These are phyloP conservation scores for Triplophysa bombifrons DNA, from an alignment of 2,797 vertebrate species.

Conservation along the genomic window DNA sequence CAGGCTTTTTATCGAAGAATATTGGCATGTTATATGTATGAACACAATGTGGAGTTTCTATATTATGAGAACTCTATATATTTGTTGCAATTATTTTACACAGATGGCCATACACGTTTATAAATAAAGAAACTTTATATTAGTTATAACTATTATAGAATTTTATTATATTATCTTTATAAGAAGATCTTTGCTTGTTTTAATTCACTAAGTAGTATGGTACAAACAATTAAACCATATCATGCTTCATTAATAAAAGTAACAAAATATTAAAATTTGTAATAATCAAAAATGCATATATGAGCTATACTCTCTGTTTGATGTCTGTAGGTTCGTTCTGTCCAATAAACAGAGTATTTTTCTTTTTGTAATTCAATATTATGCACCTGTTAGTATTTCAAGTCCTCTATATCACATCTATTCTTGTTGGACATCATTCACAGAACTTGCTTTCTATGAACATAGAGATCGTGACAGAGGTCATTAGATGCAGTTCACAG, in stretches of 20 bases:
- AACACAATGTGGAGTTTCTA: background rate
- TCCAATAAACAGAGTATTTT: background rate
- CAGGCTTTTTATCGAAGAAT: background rate
- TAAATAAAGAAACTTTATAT: no score
- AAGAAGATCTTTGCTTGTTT: background rate
- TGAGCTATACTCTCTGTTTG: background rate
- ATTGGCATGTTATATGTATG: background rate
- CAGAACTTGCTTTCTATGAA: background rate
- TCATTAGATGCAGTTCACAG: conserved; percentile 2
- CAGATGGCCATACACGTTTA: background rate
- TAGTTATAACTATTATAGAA: background rate
- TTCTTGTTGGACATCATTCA: conserved; percentile 23
- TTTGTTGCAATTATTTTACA: background rate
- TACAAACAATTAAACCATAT: conserved; percentile 15
- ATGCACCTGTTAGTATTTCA: conserved; percentile 7
- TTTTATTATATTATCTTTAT: background rate
- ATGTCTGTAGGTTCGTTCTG: conserved; percentile 5
- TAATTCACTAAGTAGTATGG: conserved; percentile 1
- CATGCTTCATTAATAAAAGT: background rate
- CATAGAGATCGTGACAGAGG: background rate
- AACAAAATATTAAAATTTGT: background rate
- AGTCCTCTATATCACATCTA: background rate
- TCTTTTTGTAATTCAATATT: conserved; percentile 9
- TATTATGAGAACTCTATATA: no score
- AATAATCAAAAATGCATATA: background rate